Evolutionary conservation across 2,113 vertebrate genomes (phyloP).

Genomic region (Limnothrissa miodon): DNA sequence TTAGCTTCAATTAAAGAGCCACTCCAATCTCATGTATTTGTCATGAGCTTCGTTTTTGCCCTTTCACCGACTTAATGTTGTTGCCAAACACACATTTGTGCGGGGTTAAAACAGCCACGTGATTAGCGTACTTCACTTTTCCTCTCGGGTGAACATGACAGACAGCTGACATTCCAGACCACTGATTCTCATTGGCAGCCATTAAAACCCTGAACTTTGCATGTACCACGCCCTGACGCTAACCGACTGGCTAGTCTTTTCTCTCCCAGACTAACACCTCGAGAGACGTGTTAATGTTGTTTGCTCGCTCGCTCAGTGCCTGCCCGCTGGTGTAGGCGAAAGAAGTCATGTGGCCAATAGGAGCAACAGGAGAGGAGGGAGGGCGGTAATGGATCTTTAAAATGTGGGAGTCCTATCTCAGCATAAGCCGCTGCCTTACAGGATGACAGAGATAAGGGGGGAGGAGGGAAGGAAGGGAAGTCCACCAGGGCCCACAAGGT

Average conservation of each 20-base stretch:
- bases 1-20: constrained; percentile 38
- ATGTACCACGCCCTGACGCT: background rate
- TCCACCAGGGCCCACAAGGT: background rate
- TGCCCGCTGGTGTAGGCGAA: background rate
- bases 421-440: background rate
- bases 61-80: constrained; percentile 40
- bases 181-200: background rate
- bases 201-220: background rate
- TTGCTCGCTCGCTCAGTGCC: background rate
- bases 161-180: background rate
- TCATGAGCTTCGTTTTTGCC: constrained; percentile 40
- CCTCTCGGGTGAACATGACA: background rate
- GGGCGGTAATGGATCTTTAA: background rate
- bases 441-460: background rate
- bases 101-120: constrained; percentile 29
- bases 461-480: background rate
- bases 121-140: background rate
- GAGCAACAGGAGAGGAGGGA: background rate
- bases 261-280: background rate
- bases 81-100: constrained; percentile 39
- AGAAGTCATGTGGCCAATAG: background rate
- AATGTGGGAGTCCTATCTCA: background rate
- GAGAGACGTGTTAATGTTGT: background rate
- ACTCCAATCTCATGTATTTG: constrained; percentile 41
- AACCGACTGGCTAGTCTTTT: background rate